Percentiles rank a stretch among this genome's conserved stretches.
phyloP scores from a whole-genome alignment of 2,888 invertebrate species.

The Alentia gelatinosa region DNA sequence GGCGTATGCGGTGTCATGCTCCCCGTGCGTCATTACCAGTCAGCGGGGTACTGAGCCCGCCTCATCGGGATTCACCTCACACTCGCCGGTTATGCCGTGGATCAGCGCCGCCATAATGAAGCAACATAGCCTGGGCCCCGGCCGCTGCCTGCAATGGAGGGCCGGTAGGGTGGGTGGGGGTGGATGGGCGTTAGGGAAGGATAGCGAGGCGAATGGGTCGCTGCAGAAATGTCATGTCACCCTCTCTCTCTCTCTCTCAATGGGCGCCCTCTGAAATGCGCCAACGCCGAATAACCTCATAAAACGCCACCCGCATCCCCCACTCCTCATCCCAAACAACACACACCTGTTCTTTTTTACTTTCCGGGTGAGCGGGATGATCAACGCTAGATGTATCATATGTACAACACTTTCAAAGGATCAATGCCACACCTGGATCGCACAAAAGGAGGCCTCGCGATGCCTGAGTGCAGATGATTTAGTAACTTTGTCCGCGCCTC shows the following conservation, averaged over 20 bases:
- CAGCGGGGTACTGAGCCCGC: neutral
- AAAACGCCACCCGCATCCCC: neutral
- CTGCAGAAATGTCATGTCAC: constrained; percentile 24
- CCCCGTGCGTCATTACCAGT: constrained; percentile 43
- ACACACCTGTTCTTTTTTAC: no score
- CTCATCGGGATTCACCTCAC: constrained; percentile 39
- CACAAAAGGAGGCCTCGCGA: no score
- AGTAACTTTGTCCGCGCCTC: no score
- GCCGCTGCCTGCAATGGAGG: constrained; percentile 5
- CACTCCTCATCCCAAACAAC: no score
- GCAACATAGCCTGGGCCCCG: constrained; percentile 25
- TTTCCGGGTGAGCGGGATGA: no score
- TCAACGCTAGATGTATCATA: no score
- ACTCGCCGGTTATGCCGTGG: constrained; percentile 24
- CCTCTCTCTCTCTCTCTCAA: neutral
- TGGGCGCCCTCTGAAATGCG: neutral
- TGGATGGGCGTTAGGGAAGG: neutral
- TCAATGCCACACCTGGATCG: no score
- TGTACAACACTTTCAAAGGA: no score
- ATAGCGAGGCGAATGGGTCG: neutral
- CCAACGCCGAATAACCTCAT: neutral
- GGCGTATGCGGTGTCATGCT: constrained; percentile 42
- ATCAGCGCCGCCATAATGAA: constrained; percentile 49
- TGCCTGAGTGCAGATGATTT: no score
- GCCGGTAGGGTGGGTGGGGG: neutral